These are phyloP conservation scores for Gobiocypris rarus DNA, from an alignment of 2,113 vertebrate species.

Conservation along the genomic window DNA sequence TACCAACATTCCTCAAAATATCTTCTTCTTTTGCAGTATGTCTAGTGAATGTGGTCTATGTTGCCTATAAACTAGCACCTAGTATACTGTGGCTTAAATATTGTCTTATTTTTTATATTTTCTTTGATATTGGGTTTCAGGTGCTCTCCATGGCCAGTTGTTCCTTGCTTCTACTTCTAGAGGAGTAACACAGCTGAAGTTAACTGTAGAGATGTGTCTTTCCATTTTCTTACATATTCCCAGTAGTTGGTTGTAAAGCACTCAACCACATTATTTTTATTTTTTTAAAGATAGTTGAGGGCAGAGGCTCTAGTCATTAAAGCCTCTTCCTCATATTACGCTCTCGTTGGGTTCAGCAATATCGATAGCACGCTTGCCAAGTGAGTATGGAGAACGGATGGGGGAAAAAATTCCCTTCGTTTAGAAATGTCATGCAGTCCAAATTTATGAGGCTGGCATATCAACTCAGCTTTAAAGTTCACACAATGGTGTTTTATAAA, in stretches of 20 bases:
- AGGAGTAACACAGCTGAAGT: background rate
- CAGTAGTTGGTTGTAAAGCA: slow-evolving; percentile 4
- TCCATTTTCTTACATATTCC: background rate
- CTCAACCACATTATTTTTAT: slow-evolving; percentile 18
- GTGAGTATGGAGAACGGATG: slow-evolving; percentile 13
- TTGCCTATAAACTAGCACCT: no score
- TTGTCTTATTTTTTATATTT: background rate
- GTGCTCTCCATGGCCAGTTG: background rate
- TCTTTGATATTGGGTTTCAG: background rate
- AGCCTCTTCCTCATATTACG: slow-evolving; percentile 41
- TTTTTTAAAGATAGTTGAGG: background rate
- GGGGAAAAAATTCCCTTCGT: slow-evolving; percentile 11
- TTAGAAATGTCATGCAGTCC: slow-evolving; percentile 47
- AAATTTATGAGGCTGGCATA: slow-evolving; percentile 56
- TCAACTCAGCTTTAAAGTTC: slow-evolving; percentile 46
- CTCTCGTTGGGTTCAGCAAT: slow-evolving; percentile 44
- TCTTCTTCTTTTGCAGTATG: no score
- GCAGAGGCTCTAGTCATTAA: slow-evolving; percentile 43
- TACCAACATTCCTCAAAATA: no score
- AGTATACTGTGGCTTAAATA: no score
- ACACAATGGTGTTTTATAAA: slow-evolving; percentile 45
- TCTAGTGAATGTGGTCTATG: no score
- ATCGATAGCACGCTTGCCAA: slow-evolving; percentile 32
- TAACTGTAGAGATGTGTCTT: background rate
- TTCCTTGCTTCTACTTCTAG: background rate